Evolutionary conservation across 2,888 invertebrate genomes (phyloP).

Genomic region (Orthosia incerta): DNA sequence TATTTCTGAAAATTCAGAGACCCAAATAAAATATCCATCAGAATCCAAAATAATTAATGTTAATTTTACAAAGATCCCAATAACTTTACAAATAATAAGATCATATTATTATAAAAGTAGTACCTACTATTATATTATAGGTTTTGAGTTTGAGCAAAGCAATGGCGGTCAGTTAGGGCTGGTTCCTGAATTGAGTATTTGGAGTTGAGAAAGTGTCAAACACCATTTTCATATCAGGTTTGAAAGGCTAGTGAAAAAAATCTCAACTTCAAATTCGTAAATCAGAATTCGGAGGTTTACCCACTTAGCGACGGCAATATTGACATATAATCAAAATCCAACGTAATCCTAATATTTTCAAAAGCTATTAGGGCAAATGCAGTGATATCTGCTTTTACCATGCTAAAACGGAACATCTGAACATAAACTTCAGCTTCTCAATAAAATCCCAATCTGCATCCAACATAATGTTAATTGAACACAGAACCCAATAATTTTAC

Average conservation of each 20-base stretch:
- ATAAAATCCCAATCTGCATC: constrained; percentile 8
- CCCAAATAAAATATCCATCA: constrained; percentile 30
- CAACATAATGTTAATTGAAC: background rate
- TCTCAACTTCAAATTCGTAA: too few species aligned
- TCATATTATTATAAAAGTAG: too few species aligned
- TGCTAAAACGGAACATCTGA: background rate
- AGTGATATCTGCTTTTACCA: too few species aligned
- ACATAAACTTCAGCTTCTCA: background rate
- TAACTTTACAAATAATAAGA: background rate
- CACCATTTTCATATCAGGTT: too few species aligned
- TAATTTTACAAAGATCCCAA: constrained; percentile 1
- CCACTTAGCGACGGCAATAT: too few species aligned
- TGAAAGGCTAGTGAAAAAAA: too few species aligned
- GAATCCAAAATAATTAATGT: constrained; percentile 9
- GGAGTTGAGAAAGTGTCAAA: too few species aligned
- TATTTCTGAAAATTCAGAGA: constrained; percentile 13
- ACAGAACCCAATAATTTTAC: background rate
- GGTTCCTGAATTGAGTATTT: too few species aligned
- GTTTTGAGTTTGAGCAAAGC: too few species aligned
- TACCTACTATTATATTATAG: too few species aligned
- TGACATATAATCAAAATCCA: background rate
- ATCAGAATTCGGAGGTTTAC: too few species aligned
- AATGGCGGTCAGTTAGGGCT: background rate
- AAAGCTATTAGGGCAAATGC: background rate
- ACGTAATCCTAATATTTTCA: background rate